These are phyloP conservation scores for Microtus ochrogaster DNA, from an alignment of 2,113 vertebrate genomes.

Conservation along the genomic window DNA sequence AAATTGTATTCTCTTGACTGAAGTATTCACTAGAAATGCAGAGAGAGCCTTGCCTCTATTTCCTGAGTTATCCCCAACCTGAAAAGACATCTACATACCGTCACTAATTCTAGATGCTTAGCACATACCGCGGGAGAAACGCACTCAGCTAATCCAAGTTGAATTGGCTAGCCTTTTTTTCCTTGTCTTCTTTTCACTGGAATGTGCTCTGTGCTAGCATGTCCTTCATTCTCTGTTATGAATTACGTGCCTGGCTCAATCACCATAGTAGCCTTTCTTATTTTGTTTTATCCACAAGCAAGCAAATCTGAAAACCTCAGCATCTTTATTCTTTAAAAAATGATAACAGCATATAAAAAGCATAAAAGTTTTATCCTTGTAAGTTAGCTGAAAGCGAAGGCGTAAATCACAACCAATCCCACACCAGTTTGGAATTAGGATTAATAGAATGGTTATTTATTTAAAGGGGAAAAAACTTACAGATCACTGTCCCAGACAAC, in stretches of 20 bases:
- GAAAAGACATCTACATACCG: conserved; percentile 61
- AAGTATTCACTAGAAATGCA: conserved; percentile 64
- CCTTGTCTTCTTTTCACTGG: background rate
- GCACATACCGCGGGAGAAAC: conserved; percentile 67
- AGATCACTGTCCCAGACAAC: too few species aligned
- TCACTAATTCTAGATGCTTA: conserved; percentile 68
- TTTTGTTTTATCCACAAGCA: background rate
- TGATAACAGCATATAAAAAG: background rate
- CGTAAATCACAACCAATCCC: too few species aligned
- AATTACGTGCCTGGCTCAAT: conserved; percentile 35
- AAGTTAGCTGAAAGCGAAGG: background rate
- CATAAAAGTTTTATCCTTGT: conserved; percentile 12
- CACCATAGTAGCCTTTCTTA: conserved; percentile 14
- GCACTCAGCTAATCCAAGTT: conserved; percentile 65
- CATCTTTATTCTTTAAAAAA: conserved; percentile 36
- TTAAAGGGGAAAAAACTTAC: too few species aligned
- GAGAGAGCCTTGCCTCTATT: conserved; percentile 49
- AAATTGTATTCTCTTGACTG: background rate
- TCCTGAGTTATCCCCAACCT: conserved; percentile 58
- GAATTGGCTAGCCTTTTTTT: conserved; percentile 62
- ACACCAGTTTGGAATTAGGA: too few species aligned
- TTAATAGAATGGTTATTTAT: too few species aligned
- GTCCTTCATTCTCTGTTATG: conserved; percentile 34
- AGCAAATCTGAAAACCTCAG: conserved; percentile 13
- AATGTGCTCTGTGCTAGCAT: conserved; percentile 8